Evolutionary conservation across 2,888 invertebrate species (phyloP).

Genomic region (Drosophila lacicola): DNA sequence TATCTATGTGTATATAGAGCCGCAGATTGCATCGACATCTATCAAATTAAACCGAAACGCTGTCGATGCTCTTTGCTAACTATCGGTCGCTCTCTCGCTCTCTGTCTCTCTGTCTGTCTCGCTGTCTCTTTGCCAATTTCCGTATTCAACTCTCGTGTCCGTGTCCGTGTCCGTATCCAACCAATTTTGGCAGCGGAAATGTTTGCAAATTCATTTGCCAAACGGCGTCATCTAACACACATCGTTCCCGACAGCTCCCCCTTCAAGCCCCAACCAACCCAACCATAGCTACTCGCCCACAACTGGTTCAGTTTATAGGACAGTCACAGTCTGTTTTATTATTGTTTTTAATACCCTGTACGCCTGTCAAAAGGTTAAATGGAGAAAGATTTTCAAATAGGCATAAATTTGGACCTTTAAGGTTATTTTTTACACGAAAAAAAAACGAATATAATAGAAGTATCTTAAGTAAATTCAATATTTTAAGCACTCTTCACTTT

Average conservation of each 20-base stretch:
- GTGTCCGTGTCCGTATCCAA: conserved; percentile 59
- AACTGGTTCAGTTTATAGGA: conserved; percentile 12
- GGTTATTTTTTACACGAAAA: no score
- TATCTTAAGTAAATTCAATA: no score
- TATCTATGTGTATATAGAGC: background rate
- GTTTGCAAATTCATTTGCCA: conserved; percentile 78
- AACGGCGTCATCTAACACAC: conserved; percentile 76
- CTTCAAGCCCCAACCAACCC: background rate
- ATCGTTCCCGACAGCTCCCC: background rate
- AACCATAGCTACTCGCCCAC: background rate
- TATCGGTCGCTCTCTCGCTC: background rate
- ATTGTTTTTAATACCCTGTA: conserved; percentile 41
- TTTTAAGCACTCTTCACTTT: no score
- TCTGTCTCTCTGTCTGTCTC: background rate
- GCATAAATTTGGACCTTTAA: no score
- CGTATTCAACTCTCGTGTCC: conserved; percentile 46
- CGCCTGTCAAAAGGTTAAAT: background rate
- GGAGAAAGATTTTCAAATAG: background rate
- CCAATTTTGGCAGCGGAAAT: conserved; percentile 70
- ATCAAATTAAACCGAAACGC: conserved; percentile 71
- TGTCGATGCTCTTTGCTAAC: conserved; percentile 4
- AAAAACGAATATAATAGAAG: no score
- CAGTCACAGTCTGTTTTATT: conserved; percentile 34
- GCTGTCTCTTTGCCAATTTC: conserved; percentile 48
- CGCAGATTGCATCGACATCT: conserved; percentile 46